A percentile compares a stretch with the other conserved stretches of the same genome.
Conservation (phyloP, 2,888 invertebrate species). For the Lysandra bellargus region DNA sequence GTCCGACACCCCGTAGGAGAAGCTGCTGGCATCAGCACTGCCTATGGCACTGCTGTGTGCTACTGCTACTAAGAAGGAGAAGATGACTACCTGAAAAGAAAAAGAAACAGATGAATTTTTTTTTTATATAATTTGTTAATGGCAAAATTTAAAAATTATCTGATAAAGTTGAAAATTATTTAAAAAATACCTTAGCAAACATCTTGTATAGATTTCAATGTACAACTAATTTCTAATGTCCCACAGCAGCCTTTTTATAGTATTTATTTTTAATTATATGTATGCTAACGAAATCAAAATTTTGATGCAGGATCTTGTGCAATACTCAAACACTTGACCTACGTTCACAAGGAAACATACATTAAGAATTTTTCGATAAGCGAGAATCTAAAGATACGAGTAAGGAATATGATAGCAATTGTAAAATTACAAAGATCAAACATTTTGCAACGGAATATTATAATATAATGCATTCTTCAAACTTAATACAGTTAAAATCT, state of each 20-base stretch:
- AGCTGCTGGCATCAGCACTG: slow-evolving; percentile 55
- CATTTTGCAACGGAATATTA: too few species aligned
- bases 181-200: slow-evolving; percentile 33
- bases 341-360: slow-evolving; percentile 42
- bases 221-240: slow-evolving; percentile 43
- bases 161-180: background rate
- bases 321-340: slow-evolving; percentile 43
- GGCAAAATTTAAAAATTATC: background rate
- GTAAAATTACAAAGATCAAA: background rate
- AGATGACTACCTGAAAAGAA: slow-evolving; percentile 24
- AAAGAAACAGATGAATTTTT: background rate
- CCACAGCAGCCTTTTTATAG: slow-evolving; percentile 44
- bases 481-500: too few species aligned
- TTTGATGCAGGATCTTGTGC: slow-evolving; percentile 43
- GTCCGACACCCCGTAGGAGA: slow-evolving; percentile 74
- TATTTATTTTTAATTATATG: slow-evolving; percentile 39
- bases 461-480: too few species aligned
- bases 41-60: slow-evolving; percentile 41
- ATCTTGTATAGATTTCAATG: slow-evolving; percentile 7
- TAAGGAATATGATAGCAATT: background rate
- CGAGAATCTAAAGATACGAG: background rate
- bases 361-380: background rate
- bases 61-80: slow-evolving; percentile 47
- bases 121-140: too few species aligned
- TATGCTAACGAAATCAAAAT: slow-evolving; percentile 38